phyloP scores from a whole-genome alignment of 1,140 invertebrate genomes.

The Bombus huntii region DNA sequence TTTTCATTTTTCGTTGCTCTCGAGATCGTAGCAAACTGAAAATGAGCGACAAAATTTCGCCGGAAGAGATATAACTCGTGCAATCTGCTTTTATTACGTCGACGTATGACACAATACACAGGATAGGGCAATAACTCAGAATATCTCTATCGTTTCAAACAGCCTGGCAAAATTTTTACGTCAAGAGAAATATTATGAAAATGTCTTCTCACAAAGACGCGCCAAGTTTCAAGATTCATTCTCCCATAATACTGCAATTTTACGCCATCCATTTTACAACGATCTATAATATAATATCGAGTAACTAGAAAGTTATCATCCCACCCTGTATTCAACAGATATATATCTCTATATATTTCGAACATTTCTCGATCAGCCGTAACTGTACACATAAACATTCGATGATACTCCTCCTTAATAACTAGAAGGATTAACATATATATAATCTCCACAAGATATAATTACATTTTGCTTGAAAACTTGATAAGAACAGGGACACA shows the following conservation, averaged over 20 bases:
- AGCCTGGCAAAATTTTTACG: not conserved
- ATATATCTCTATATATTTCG: not conserved
- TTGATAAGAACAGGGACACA: not conserved
- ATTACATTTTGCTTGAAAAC: not conserved
- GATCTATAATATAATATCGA: not conserved
- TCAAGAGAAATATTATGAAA: not conserved
- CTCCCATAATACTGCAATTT: not conserved
- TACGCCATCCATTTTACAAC: not conserved
- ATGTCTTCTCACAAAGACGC: not conserved
- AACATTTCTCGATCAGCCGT: not conserved
- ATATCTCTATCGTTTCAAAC: constrained; percentile 9
- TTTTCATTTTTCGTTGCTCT: not conserved
- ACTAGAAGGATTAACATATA: not conserved
- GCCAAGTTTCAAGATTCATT: not conserved
- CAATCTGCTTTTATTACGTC: constrained; percentile 29
- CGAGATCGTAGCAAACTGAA: constrained; percentile 3
- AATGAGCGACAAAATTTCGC: constrained; percentile 1
- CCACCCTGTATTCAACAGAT: not conserved
- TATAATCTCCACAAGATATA: not conserved
- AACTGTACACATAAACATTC: constrained; percentile 4
- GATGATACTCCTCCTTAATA: not conserved
- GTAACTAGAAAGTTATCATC: not conserved
- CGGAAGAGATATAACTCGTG: constrained; percentile 4
- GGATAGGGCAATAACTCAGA: constrained; percentile 5
- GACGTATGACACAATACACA: constrained; percentile 6